Evolutionary conservation across 1,140 invertebrate species (phyloP).

Genomic region (Drosophila mojavensis): DNA sequence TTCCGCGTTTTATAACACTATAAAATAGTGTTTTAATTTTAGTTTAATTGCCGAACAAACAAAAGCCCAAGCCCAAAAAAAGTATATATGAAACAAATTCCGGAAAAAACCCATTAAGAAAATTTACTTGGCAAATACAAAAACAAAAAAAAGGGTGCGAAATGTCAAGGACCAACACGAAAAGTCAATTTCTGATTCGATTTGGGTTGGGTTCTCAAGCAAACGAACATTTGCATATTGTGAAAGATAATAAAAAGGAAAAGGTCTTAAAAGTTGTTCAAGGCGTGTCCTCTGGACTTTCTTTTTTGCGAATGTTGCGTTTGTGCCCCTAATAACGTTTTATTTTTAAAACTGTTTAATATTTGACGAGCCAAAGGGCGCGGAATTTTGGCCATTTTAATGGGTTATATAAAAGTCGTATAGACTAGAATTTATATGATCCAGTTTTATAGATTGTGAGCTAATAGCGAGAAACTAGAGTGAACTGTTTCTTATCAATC

Average conservation of each 20-base stretch:
- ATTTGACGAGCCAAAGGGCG: constrained; percentile 45
- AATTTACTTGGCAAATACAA: constrained; percentile 20
- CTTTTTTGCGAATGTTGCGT: constrained; percentile 45
- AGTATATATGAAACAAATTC: too few relatives aligned
- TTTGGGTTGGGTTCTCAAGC: constrained; percentile 21
- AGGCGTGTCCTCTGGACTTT: constrained; percentile 60
- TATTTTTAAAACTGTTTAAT: constrained; percentile 54
- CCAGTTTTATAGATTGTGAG: neutral
- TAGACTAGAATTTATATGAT: neutral
- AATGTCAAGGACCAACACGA: constrained; percentile 18
- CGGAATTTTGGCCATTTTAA: constrained; percentile 25
- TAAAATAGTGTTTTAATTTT: constrained; percentile 27
- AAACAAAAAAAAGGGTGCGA: neutral
- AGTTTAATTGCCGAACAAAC: constrained; percentile 35
- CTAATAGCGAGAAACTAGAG: too few relatives aligned
- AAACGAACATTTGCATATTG: constrained; percentile 38
- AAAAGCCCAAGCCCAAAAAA: neutral
- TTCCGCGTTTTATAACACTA: neutral
- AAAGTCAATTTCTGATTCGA: constrained; percentile 4
- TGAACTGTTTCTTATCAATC: too few relatives aligned
- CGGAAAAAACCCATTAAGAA: constrained; percentile 30
- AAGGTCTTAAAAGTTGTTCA: constrained; percentile 21
- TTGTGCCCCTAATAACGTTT: constrained; percentile 62
- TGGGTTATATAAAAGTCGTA: neutral
- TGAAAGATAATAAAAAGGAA: constrained; percentile 3